These are phyloP conservation scores for Crotalus helleri DNA, from an alignment of 2,113 vertebrate genomes.

Conservation along the genomic window DNA sequence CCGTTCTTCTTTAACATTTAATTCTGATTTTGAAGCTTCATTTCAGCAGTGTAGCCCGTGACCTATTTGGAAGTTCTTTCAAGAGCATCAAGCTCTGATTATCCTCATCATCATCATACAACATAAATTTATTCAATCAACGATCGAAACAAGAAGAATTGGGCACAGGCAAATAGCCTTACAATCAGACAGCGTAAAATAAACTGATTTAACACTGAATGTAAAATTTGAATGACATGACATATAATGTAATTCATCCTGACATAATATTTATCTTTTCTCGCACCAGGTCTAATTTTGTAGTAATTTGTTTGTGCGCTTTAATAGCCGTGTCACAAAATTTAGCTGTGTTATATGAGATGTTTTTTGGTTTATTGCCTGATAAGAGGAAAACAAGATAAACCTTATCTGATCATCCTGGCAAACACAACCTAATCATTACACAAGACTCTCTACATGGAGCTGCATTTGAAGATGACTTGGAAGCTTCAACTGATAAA, in stretches of 20 bases:
- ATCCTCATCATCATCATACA: neutral
- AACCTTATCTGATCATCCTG: no score
- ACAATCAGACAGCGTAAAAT: neutral
- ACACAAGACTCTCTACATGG: no score
- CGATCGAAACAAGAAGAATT: neutral
- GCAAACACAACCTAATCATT: no score
- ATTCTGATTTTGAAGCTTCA: neutral
- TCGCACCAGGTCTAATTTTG: neutral
- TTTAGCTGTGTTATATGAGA: no score
- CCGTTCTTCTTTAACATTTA: neutral
- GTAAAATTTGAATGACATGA: neutral
- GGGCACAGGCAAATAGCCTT: neutral
- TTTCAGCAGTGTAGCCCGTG: neutral
- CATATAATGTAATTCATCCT: no score
- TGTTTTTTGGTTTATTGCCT: no score
- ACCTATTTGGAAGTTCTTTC: neutral
- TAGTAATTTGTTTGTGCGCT: neutral
- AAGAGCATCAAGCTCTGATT: neutral
- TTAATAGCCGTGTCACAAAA: no score
- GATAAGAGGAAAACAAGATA: no score
- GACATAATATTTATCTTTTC: neutral
- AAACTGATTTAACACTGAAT: neutral
- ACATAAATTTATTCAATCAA: neutral
- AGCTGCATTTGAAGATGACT: no score
- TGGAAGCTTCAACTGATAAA: no score